These are phyloP conservation scores for Paratilapia polleni DNA, from an alignment of 2,113 vertebrate genomes.

Conservation along the genomic window DNA sequence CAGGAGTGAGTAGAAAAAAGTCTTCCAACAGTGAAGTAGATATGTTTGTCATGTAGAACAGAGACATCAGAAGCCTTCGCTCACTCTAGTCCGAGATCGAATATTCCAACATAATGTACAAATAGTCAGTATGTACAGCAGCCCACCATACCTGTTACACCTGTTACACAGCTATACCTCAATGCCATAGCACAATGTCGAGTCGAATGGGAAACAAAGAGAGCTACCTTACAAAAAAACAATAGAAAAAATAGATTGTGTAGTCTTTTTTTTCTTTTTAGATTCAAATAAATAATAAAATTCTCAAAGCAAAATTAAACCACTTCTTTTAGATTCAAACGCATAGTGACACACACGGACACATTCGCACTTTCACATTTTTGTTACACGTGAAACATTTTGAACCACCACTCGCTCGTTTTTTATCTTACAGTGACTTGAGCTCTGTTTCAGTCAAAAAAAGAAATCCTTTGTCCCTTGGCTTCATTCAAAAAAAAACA, in stretches of 20 bases:
- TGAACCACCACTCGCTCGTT: conserved; percentile 18
- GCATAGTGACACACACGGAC: conserved; percentile 29
- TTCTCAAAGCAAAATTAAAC: conserved; percentile 52
- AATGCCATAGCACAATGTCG: neutral
- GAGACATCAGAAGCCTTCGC: conserved; percentile 18
- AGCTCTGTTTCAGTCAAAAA: conserved; percentile 47
- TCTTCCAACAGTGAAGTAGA: conserved; percentile 52
- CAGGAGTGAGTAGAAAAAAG: conserved; percentile 63
- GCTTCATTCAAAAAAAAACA: conserved; percentile 28
- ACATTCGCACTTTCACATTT: conserved; percentile 49
- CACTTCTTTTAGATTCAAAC: conserved; percentile 48
- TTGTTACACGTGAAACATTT: conserved; percentile 50
- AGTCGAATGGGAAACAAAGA: conserved; percentile 52
- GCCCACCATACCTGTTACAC: neutral
- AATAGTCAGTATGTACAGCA: conserved; percentile 25
- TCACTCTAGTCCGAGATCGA: neutral
- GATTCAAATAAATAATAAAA: conserved; percentile 68
- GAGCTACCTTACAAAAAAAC: conserved; percentile 66
- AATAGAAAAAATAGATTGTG: conserved; percentile 71
- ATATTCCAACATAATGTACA: neutral
- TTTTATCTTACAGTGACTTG: conserved; percentile 7
- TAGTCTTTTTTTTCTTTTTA: conserved; percentile 60
- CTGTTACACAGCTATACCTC: conserved; percentile 14
- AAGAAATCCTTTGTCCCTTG: conserved; percentile 44
- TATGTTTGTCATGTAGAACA: conserved; percentile 40